These are phyloP conservation scores for Ectropis grisescens DNA, from an alignment of 1,140 invertebrate species.

Conservation along the genomic window DNA sequence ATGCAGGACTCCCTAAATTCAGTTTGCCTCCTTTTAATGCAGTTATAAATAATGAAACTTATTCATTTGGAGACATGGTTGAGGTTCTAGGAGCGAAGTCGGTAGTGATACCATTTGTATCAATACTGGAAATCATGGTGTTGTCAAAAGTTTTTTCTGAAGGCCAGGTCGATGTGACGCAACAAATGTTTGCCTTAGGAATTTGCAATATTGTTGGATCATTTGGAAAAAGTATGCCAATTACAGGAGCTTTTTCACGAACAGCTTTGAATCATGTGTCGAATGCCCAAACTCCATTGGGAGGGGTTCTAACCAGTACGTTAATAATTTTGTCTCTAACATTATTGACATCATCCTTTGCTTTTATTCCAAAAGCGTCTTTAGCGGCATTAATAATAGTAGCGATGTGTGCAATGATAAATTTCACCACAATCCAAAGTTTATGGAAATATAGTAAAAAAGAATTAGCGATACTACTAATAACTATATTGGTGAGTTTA, in stretches of 20 bases:
- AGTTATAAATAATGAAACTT: conserved; percentile 54
- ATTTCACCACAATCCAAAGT: conserved; percentile 25
- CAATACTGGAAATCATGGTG: conserved; percentile 83
- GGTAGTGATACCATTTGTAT: conserved; percentile 80
- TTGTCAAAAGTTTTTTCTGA: conserved; percentile 83
- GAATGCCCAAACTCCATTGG: conserved; percentile 88
- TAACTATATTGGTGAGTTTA: conserved; percentile 29
- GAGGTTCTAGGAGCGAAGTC: conserved; percentile 74
- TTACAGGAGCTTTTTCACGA: conserved; percentile 88
- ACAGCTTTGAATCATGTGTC: conserved; percentile 93
- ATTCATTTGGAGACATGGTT: conserved; percentile 74
- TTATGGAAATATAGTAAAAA: conserved; percentile 34
- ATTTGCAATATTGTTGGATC: conserved; percentile 86
- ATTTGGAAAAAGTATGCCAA: conserved; percentile 88
- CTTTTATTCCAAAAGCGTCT: conserved; percentile 46
- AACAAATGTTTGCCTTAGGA: conserved; percentile 87
- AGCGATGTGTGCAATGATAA: conserved; percentile 46
- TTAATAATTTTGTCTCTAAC: conserved; percentile 37
- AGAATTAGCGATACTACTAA: conserved; percentile 28
- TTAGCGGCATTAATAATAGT: conserved; percentile 46
- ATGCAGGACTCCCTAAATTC: conserved; percentile 74
- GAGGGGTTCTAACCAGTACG: conserved; percentile 76
- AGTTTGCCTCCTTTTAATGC: conserved; percentile 75
- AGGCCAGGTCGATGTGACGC: conserved; percentile 77
- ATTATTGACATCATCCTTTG: conserved; percentile 41